Base-by-base conservation (phyloP, 2,113 vertebrate species). In the Etheostoma spectabile region DNA sequence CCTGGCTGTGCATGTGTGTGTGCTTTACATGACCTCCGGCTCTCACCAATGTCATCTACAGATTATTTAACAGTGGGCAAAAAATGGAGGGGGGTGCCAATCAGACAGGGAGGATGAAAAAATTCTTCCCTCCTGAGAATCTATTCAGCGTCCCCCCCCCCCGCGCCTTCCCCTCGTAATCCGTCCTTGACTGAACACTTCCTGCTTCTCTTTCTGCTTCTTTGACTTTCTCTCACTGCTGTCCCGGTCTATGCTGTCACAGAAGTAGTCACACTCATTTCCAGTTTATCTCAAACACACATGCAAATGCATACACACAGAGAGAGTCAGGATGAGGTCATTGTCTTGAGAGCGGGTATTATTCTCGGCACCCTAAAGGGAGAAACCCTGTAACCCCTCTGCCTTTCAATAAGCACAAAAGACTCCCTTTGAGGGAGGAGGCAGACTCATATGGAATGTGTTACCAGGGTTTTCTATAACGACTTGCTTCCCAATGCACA, bases 371-470 rank as follows among this genome's bases (percentile, higher is more conserved):
- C 89, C 92, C 92, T 93, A 83, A 92, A 94, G 93, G 90, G 90
- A 91, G 91, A 93, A 94, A 94, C 92, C 92, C 90, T 90, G 91
- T 93, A 90, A 91, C 92, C 92, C 88, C 83, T 46, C 73, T 86
- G 86, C 89, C 83, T 93, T 93, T 93, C 92, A 93, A 60, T 67
- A 60, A 55, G 69, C 86, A 94, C 93, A 94, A 93, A 92, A 90
- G 92, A 73, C 82, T 88, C 84, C 63, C 80, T 86, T 83, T 84
- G 89, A 91, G 91, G 86, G 84, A 85, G 87, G 86, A 84, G 89
- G 81, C 77, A 48, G 79, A 79, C 71, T 79, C 85, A 77, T 81
- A 70, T 91, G 92, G 92, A 94, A 93, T 93, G 93, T 89, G 92
- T 91, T 89, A 79, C 91, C 91, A 87, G 82, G 91, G 90, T 82